Base-by-base conservation (phyloP, 2,113 vertebrate genomes). In the Ammodytes dubius region DNA sequence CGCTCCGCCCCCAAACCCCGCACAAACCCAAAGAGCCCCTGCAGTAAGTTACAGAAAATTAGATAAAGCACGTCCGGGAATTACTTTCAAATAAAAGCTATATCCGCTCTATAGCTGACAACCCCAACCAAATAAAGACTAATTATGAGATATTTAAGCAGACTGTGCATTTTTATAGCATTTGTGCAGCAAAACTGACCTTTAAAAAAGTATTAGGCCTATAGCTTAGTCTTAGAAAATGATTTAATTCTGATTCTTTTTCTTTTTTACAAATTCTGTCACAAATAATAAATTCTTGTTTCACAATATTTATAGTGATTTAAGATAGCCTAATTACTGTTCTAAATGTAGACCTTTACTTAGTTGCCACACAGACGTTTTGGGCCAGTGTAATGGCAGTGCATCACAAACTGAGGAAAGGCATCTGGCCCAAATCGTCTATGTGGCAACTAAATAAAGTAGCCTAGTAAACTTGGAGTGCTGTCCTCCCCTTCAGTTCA, bases 1-100 rank as follows among this genome's bases (percentile, higher is more conserved):
- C 0, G 86, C 87, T 64, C 91, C 90, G 85, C 90, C 91, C 63
- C 9, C 19, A 12, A 27, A 39, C 27, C 3, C n/a, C 15, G 15
- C 52, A 52, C 17, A 0, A 7, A 12, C 58, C 40, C 43, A 39
- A 10, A 35, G 12, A 40, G 10, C 73, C 71, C 4, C 14, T 5
- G 8, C 3, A 45, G 35, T 17, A 72, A 72, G 52, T 0, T 6
- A 0, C 11, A 8, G 56, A 7, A 58, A 69, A 27, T 14, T 4
- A 80, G 1, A 15, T 0, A 1, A 0, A 14, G 4, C 4, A 59
- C 57, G 57, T 83, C 88, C 83, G 56, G 1, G 0, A 39, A 2
- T 0, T 15, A 17, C 43, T 46, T 79, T 77, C 80, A 86, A 83
- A 66, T 79, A 88, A 89, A 59, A 46, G 19, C 39, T 12, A 6